These are phyloP conservation scores for Xerus inauris DNA, from an alignment of 2,113 vertebrate species.

Conservation along the genomic window DNA sequence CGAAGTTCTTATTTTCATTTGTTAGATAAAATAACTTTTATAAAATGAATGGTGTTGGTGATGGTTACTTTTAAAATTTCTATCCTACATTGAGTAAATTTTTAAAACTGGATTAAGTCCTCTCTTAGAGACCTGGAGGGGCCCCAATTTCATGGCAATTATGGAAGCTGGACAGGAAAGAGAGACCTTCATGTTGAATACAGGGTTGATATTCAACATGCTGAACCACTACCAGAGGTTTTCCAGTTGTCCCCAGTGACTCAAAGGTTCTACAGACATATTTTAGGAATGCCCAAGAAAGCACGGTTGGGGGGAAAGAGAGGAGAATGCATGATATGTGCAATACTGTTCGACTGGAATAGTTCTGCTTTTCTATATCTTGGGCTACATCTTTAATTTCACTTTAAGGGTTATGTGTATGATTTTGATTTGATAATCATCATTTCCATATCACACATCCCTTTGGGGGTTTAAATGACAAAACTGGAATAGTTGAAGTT, in stretches of 20 bases:
- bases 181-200: neutral
- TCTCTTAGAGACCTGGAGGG: neutral
- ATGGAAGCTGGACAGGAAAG: neutral
- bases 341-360: neutral
- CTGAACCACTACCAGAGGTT: neutral
- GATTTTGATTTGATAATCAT: conserved; percentile 34
- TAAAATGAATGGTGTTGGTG: neutral
- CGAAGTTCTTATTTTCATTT: conserved; percentile 44
- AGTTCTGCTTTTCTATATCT: neutral
- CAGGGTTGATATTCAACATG: neutral
- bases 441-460: neutral
- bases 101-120: neutral
- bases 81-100: neutral
- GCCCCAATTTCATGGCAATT: neutral
- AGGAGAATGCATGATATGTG: neutral
- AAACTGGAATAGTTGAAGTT: neutral
- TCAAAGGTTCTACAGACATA: neutral
- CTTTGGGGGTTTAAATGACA: neutral
- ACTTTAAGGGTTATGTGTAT: neutral
- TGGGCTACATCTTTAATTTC: neutral
- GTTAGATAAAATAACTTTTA: conserved; percentile 31
- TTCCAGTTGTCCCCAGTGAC: neutral
- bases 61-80: neutral
- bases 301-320: neutral
- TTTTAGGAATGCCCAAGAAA: neutral